phyloP scores from a whole-genome alignment of 2,113 vertebrate genomes.

The Hemicordylus capensis region DNA sequence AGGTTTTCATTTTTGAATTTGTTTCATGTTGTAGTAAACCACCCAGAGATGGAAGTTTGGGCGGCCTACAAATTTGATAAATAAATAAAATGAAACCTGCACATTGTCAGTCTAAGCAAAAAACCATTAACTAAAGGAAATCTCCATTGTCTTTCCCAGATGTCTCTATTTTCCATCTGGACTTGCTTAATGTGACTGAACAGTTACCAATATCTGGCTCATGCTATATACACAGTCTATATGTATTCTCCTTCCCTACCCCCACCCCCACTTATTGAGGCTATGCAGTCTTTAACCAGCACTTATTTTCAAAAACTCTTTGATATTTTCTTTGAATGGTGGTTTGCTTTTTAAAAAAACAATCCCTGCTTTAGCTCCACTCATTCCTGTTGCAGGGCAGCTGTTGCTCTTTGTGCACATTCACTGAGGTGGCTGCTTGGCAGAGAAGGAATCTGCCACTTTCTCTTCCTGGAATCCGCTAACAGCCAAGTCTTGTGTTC shows the following conservation, averaged over 20 bases:
- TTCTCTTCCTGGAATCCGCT: not conserved
- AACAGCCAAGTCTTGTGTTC: conserved; percentile 21
- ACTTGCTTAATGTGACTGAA: not conserved
- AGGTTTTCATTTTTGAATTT: too few relatives aligned
- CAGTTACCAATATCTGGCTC: not conserved
- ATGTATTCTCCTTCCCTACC: not conserved
- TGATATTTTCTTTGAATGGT: not conserved
- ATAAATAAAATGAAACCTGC: not conserved
- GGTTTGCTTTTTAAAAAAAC: too few relatives aligned
- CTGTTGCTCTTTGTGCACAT: conserved; percentile 30
- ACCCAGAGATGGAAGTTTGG: too few relatives aligned
- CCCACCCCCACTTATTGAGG: not conserved
- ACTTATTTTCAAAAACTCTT: not conserved
- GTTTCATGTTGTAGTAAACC: too few relatives aligned
- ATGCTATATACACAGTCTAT: not conserved
- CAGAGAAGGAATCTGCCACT: conserved; percentile 13
- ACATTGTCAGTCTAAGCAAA: not conserved
- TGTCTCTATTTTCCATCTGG: not conserved
- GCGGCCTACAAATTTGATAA: too few relatives aligned
- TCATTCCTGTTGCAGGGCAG: not conserved
- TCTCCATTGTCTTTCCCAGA: not conserved
- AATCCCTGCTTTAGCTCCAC: not conserved
- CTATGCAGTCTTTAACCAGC: not conserved
- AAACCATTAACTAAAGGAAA: not conserved
- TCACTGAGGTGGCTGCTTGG: conserved; percentile 23